A percentile compares a stretch with the other conserved stretches of the same genome.
These are phyloP conservation scores for Drosophila neonasuta DNA, from an alignment of 2,888 invertebrate genomes.

Conservation along the genomic window DNA sequence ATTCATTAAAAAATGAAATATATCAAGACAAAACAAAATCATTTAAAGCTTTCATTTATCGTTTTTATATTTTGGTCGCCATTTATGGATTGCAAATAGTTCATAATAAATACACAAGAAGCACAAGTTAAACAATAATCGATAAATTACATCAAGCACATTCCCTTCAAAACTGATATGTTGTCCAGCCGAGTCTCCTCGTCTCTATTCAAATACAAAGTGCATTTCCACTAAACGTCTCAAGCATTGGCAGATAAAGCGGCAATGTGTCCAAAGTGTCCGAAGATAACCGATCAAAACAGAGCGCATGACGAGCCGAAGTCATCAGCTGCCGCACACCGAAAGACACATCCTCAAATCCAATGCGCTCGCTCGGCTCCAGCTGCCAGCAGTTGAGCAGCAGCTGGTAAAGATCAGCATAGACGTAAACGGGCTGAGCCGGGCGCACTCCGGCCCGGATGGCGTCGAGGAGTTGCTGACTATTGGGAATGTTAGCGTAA, in stretches of 20 bases:
- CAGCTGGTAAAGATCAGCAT: constrained; percentile 90
- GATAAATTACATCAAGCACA: not conserved
- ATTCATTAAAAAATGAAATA: not conserved
- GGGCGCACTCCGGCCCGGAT: constrained; percentile 88
- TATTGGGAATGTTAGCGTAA: constrained; percentile 87
- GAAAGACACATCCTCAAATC: constrained; percentile 85
- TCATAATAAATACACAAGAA: not conserved
- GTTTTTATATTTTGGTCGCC: not conserved
- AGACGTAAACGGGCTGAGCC: constrained; percentile 88
- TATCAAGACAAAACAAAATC: too few relatives aligned
- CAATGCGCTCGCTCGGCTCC: constrained; percentile 90
- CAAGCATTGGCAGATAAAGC: constrained; percentile 81
- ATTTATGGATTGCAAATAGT: not conserved
- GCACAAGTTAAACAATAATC: not conserved
- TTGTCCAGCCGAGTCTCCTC: too few relatives aligned
- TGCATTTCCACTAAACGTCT: constrained; percentile 64
- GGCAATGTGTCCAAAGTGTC: constrained; percentile 77
- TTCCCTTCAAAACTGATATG: not conserved
- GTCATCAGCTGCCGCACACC: constrained; percentile 81
- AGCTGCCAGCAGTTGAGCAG: constrained; percentile 93
- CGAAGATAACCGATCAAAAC: constrained; percentile 72
- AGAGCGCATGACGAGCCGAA: constrained; percentile 80
- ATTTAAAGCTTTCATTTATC: too few relatives aligned
- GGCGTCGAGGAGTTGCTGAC: constrained; percentile 86
- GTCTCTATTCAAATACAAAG: not conserved